Evolutionary conservation across 23 tunicate species (phyloP).

Genomic region (Trididemnum clinides): DNA sequence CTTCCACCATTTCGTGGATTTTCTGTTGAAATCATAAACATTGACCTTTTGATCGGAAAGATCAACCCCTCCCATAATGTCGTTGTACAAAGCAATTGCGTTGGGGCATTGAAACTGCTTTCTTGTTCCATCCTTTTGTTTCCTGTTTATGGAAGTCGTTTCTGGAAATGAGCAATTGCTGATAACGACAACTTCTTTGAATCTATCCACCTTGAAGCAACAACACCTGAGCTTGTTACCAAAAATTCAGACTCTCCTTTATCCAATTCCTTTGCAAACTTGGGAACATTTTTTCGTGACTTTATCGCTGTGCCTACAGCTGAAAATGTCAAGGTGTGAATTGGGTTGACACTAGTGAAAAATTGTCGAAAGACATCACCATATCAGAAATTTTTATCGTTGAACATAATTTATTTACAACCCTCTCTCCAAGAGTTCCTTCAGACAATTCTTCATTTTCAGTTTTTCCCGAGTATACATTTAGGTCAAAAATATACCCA

Average conservation of each 20-base stretch:
- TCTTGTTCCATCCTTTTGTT: constrained; percentile 22
- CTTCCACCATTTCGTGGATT: constrained; percentile 25
- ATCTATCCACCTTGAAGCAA: constrained; percentile 28
- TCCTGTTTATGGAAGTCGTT: constrained; percentile 10
- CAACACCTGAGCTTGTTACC: constrained; percentile 19
- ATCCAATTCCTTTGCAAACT: neutral
- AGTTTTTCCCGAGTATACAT: constrained; percentile 11
- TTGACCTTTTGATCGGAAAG: constrained; percentile 29
- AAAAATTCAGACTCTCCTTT: constrained; percentile 22
- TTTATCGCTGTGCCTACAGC: constrained; percentile 19
- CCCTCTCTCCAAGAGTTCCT: constrained; percentile 24
- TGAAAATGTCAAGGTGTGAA: constrained; percentile 22
- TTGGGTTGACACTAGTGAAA: constrained; percentile 13
- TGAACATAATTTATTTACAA: constrained; percentile 12
- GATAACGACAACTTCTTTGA: constrained; percentile 23
- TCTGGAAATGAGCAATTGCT: constrained; percentile 13
- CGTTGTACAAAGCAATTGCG: constrained; percentile 23
- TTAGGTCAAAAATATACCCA: constrained; percentile 18
- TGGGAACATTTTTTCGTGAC: constrained; percentile 14
- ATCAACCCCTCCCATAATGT: constrained; percentile 18
- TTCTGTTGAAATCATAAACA: constrained; percentile 14
- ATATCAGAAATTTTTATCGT: constrained; percentile 24
- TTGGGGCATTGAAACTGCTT: constrained; percentile 30
- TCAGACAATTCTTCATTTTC: constrained; percentile 14
- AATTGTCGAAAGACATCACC: constrained; percentile 20